Conservation (phyloP, 1,140 invertebrate species). For the Andrena cerasifolii region DNA sequence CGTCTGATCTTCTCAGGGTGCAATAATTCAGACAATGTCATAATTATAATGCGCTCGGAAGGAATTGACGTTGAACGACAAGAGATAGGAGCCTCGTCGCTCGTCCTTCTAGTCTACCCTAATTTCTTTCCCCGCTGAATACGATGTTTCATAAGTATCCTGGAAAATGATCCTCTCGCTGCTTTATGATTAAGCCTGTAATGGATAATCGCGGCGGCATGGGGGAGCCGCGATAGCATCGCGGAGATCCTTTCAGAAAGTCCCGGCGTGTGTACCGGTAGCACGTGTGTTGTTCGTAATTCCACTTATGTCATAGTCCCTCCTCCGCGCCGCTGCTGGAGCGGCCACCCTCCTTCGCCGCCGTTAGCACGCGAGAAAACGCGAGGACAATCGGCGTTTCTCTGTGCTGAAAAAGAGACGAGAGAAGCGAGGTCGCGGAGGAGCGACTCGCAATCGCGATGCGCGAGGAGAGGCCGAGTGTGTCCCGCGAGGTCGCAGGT, state of each 20-base stretch:
- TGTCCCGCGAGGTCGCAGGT: constrained; percentile 45
- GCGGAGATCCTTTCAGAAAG: constrained; percentile 17
- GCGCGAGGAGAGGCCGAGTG: constrained; percentile 24
- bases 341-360: neutral
- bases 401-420: constrained; percentile 17
- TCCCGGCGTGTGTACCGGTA: constrained; percentile 18
- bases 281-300: constrained; percentile 44
- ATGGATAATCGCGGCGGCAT: constrained; percentile 34
- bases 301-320: constrained; percentile 40
- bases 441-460: constrained; percentile 11
- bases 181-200: constrained; percentile 40
- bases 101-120: neutral
- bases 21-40: neutral
- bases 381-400: constrained; percentile 45
- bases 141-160: constrained; percentile 30
- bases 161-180: constrained; percentile 32
- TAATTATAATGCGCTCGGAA: neutral
- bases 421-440: constrained; percentile 25
- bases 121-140: neutral
- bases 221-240: constrained; percentile 15
- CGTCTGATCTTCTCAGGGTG: neutral
- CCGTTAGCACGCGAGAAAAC: constrained; percentile 35
- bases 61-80: neutral
- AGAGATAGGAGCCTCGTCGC: neutral
- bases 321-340: neutral